These are phyloP conservation scores for Protaetia brevitarsis DNA, from an alignment of 1,140 invertebrate species.

Conservation along the genomic window DNA sequence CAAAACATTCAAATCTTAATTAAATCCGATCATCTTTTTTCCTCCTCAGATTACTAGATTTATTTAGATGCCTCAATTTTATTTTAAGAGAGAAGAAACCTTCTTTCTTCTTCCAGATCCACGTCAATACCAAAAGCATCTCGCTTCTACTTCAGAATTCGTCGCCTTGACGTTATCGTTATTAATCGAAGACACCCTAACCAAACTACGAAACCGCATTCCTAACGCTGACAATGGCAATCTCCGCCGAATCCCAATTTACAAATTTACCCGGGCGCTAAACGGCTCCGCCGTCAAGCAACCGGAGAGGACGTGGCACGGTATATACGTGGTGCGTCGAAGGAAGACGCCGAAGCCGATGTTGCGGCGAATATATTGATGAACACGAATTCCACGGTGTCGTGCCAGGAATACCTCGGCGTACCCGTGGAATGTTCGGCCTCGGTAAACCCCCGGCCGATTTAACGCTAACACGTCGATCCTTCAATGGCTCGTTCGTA, in stretches of 20 bases:
- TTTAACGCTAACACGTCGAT: not conserved
- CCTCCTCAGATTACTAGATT: no score
- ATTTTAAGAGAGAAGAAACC: no score
- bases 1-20: no score
- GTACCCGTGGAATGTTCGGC: not conserved
- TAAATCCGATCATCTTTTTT: no score
- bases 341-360: not conserved
- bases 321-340: not conserved
- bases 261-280: not conserved
- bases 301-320: not conserved
- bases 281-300: not conserved
- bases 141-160: no score
- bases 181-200: no score
- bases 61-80: no score
- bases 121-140: no score
- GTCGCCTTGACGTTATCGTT: no score
- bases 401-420: conserved; percentile 7
- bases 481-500: conserved; percentile 10
- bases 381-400: conserved; percentile 4
- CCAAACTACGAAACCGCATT: no score
- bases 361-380: conserved; percentile 5
- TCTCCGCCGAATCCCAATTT: not conserved
- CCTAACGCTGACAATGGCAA: not conserved
- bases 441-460: conserved; percentile 11
- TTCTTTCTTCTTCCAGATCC: no score